Percentiles rank a stretch among this genome's conserved stretches.
These are phyloP conservation scores for Drosophila leonis DNA, from an alignment of 2,888 invertebrate genomes.

Conservation along the genomic window DNA sequence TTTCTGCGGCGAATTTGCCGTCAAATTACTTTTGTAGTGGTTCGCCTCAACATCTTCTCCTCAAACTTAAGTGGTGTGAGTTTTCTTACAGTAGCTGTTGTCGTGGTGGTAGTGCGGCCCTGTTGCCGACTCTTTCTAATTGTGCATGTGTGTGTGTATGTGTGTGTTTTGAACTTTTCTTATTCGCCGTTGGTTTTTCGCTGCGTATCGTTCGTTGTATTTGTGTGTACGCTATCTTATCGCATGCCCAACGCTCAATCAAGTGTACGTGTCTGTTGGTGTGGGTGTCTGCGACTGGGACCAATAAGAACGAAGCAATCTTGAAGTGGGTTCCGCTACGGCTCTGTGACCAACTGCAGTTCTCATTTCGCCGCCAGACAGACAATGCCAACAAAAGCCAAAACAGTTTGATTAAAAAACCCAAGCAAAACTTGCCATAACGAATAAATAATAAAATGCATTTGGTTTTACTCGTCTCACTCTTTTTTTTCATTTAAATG, in stretches of 20 bases:
- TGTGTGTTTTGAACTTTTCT: slow-evolving; percentile 48
- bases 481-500: slow-evolving; percentile 52
- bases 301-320: slow-evolving; percentile 63
- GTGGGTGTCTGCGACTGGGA: slow-evolving; percentile 42
- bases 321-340: slow-evolving; percentile 28
- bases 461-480: slow-evolving; percentile 52
- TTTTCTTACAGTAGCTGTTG: slow-evolving; percentile 60
- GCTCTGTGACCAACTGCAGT: slow-evolving; percentile 24
- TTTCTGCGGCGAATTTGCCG: slow-evolving; percentile 73
- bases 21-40: slow-evolving; percentile 55
- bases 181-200: slow-evolving; percentile 62
- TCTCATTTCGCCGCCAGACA: slow-evolving; percentile 17
- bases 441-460: slow-evolving; percentile 79
- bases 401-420: slow-evolving; percentile 65
- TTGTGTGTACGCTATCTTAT: slow-evolving; percentile 54
- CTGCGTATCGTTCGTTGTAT: slow-evolving; percentile 26
- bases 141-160: slow-evolving; percentile 25
- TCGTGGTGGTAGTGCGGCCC: slow-evolving; percentile 43
- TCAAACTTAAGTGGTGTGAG: slow-evolving; percentile 61
- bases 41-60: slow-evolving; percentile 46
- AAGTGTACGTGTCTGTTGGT: slow-evolving; percentile 38
- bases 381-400: slow-evolving; percentile 22
- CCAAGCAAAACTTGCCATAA: slow-evolving; percentile 55
- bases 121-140: slow-evolving; percentile 54
- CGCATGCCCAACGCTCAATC: slow-evolving; percentile 40